These are phyloP conservation scores for Amiota minor DNA, from an alignment of 2,888 invertebrate species.

Conservation along the genomic window DNA sequence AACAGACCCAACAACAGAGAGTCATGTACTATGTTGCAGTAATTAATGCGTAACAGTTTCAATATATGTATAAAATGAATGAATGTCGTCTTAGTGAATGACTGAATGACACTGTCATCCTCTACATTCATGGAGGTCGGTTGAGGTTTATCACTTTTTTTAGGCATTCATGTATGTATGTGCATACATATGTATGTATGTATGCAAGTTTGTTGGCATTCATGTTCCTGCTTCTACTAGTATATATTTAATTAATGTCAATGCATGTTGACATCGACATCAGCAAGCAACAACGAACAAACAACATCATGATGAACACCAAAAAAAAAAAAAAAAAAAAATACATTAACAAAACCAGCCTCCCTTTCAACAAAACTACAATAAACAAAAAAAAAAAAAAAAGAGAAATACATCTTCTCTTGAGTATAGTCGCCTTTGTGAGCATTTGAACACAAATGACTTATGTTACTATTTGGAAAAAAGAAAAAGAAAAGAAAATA, in stretches of 20 bases:
- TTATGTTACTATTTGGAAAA: no score
- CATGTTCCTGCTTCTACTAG: slow-evolving; percentile 28
- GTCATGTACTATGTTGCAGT: slow-evolving; percentile 48
- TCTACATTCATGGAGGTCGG: not conserved
- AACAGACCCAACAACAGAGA: slow-evolving; percentile 9
- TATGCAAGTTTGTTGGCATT: slow-evolving; percentile 5
- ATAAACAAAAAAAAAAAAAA: no score
- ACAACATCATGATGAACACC: slow-evolving; percentile 31
- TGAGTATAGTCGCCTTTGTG: no score
- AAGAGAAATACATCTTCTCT: no score
- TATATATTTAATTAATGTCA: slow-evolving; percentile 61
- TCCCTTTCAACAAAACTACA: no score
- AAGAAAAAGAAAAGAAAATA: no score
- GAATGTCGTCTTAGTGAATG: not conserved
- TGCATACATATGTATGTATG: not conserved
- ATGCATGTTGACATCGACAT: slow-evolving; percentile 61
- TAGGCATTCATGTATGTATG: not conserved
- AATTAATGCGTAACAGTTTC: slow-evolving; percentile 60
- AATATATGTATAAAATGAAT: slow-evolving; percentile 9
- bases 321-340: slow-evolving; percentile 21
- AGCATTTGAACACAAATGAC: no score
- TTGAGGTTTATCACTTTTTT: not conserved
- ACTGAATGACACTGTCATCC: not conserved
- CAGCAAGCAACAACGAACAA: slow-evolving; percentile 43
- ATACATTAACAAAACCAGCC: not conserved